A percentile compares a stretch with the other conserved stretches of the same genome.
Evolutionary conservation across 2,113 vertebrate species (phyloP).

Genomic region (Mirounga angustirostris): DNA sequence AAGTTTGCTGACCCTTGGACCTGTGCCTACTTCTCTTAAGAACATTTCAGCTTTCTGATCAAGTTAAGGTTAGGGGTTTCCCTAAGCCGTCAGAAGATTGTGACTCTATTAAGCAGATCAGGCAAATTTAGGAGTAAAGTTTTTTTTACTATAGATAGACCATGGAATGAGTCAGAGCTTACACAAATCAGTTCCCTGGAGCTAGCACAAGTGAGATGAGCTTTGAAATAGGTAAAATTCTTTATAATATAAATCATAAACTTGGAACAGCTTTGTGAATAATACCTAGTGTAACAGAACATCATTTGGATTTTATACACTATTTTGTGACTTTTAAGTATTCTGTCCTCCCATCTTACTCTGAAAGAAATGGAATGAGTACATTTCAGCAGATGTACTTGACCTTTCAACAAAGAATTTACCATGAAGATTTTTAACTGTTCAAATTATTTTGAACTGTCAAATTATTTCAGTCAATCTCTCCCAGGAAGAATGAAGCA

Average conservation of each 20-base stretch:
- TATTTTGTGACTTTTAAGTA: conserved; percentile 43
- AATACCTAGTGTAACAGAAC: not conserved
- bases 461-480: conserved; percentile 40
- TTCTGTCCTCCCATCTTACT: not conserved
- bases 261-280: conserved; percentile 19
- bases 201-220: not conserved
- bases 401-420: conserved; percentile 58
- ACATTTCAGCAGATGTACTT: conserved; percentile 16
- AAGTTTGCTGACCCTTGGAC: not conserved
- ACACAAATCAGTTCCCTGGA: conserved; percentile 19
- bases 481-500: conserved; percentile 48
- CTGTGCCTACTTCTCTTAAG: not conserved
- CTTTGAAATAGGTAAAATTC: conserved; percentile 39
- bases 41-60: conserved; percentile 25
- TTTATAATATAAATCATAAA: conserved; percentile 16
- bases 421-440: not conserved
- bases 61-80: not conserved
- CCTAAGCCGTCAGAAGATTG: not conserved
- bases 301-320: not conserved
- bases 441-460: conserved; percentile 55
- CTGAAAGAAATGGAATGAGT: conserved; percentile 41
- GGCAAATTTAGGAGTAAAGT: not conserved
- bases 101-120: not conserved
- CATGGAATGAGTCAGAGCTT: not conserved
- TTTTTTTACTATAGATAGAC: not conserved